Conservation (phyloP, 2,888 invertebrate genomes). For the Ophion ellenae region DNA sequence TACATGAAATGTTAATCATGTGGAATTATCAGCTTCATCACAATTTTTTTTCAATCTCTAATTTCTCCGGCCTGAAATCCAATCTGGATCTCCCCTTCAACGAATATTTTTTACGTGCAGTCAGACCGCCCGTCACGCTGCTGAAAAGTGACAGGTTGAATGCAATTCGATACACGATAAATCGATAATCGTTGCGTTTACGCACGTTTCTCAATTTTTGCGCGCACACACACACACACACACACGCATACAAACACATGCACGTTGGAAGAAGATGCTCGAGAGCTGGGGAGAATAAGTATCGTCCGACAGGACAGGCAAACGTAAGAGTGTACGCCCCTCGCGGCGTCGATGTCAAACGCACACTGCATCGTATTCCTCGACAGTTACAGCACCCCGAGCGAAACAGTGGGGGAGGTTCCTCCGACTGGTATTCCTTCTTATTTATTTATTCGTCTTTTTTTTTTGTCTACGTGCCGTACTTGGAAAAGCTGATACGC, state of each 20-base stretch:
- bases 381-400: constrained; percentile 30
- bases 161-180: background rate
- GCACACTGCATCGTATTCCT: constrained; percentile 20
- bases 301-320: background rate
- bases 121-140: too few relatives aligned
- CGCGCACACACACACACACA: too few relatives aligned
- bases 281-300: background rate
- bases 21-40: too few relatives aligned
- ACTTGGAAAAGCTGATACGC: constrained; percentile 14
- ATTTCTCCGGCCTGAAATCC: too few relatives aligned
- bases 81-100: too few relatives aligned
- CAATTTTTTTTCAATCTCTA: too few relatives aligned
- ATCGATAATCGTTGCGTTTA: background rate
- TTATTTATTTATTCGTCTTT: constrained; percentile 14
- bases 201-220: too few relatives aligned
- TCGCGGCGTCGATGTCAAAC: constrained; percentile 19
- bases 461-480: background rate
- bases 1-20: too few relatives aligned
- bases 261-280: too few relatives aligned
- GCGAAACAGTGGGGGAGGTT: constrained; percentile 37
- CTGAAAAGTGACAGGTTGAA: too few relatives aligned
- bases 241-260: too few relatives aligned
- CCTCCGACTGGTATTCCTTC: constrained; percentile 23
- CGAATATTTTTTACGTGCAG: background rate
- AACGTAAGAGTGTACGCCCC: constrained; percentile 31